phyloP scores from a whole-genome alignment of 1,140 invertebrate species.

The Gryllus bimaculatus region DNA sequence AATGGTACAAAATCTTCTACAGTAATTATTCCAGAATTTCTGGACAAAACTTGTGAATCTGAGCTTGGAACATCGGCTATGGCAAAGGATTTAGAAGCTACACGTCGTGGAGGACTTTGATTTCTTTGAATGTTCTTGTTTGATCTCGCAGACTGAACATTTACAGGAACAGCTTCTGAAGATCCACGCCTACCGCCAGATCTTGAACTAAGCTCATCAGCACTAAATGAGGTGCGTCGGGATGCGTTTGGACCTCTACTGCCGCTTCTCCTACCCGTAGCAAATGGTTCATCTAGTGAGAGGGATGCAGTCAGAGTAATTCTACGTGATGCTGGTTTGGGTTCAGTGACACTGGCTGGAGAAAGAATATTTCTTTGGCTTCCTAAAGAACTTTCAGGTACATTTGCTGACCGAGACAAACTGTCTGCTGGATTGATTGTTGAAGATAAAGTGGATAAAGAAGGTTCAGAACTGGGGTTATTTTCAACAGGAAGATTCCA shows the following conservation, averaged over 20 bases:
- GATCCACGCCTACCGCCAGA: neutral
- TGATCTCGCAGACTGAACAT: neutral
- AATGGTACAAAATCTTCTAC: neutral
- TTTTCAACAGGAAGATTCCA: neutral
- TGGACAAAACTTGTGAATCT: neutral
- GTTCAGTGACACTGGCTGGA: neutral
- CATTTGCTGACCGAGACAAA: neutral
- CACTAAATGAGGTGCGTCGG: neutral
- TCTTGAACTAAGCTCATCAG: neutral
- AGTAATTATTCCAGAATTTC: neutral
- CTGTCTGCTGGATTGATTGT: neutral
- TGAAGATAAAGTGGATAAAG: neutral
- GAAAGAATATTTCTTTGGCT: neutral
- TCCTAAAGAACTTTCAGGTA: neutral
- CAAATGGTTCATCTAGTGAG: conserved; percentile 7
- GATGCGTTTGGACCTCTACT: neutral
- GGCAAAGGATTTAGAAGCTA: neutral
- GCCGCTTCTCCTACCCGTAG: neutral
- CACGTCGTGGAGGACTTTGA: neutral
- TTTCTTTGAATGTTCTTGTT: neutral
- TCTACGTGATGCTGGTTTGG: neutral
- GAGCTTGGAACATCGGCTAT: neutral
- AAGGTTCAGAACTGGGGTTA: neutral
- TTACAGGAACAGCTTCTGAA: conserved; percentile 1
- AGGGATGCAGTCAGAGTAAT: neutral